These are phyloP conservation scores for Lypha dubia DNA, from an alignment of 2,888 invertebrate species.

Conservation along the genomic window DNA sequence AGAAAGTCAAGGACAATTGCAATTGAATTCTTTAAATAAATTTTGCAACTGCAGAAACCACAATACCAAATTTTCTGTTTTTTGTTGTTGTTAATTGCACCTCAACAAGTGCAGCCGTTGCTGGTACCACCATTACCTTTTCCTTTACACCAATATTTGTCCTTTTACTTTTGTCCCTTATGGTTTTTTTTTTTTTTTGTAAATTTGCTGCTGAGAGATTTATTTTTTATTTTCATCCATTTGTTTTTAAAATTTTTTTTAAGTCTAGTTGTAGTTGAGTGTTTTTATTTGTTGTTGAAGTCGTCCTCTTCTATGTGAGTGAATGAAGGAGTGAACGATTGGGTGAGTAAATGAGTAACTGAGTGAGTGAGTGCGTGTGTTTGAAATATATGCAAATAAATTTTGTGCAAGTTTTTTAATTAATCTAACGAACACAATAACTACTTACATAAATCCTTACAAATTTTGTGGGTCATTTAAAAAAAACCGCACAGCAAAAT, in stretches of 20 bases:
- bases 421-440: slow-evolving; percentile 68
- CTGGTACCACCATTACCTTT: not conserved
- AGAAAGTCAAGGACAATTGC: slow-evolving; percentile 5
- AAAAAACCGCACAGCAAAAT: slow-evolving; percentile 1
- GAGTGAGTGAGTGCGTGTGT: slow-evolving; percentile 40
- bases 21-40: not conserved
- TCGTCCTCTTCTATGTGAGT: slow-evolving; percentile 21
- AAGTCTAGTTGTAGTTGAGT: slow-evolving; percentile 42
- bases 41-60: not conserved
- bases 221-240: not conserved
- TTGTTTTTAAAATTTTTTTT: slow-evolving; percentile 21
- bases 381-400: slow-evolving; percentile 68
- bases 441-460: slow-evolving; percentile 66
- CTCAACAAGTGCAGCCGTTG: not conserved
- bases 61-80: not conserved
- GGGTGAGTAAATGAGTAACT: slow-evolving; percentile 23
- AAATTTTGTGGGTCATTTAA: slow-evolving; percentile 69
- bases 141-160: slow-evolving; percentile 26
- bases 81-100: not conserved
- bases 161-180: slow-evolving; percentile 33
- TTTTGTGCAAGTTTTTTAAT: slow-evolving; percentile 70
- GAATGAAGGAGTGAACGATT: slow-evolving; percentile 10
- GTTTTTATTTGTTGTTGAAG: slow-evolving; percentile 53
- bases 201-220: slow-evolving; percentile 4
- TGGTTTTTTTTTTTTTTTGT: too few relatives aligned